Evolutionary conservation across 2,113 vertebrate genomes (phyloP).

Genomic region (Erythrocercus mccallii): DNA sequence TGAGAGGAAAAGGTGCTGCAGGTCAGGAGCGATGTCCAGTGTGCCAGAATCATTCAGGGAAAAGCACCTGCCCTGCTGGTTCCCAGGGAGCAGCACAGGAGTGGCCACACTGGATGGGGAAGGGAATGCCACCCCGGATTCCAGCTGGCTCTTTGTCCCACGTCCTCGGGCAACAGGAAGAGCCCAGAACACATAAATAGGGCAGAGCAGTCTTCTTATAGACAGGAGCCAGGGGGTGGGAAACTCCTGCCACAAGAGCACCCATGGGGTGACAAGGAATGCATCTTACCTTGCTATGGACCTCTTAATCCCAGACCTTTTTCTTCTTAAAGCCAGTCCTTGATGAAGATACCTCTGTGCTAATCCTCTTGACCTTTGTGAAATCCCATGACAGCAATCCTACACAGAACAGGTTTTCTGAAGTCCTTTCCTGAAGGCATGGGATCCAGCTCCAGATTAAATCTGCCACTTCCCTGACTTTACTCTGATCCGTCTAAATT

Average conservation of each 20-base stretch:
- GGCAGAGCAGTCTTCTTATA: rapidly evolving
- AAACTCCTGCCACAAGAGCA: neutral
- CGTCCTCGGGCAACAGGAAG: neutral
- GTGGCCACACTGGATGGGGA: neutral
- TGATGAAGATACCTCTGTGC: neutral
- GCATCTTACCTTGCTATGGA: neutral
- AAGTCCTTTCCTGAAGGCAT: neutral
- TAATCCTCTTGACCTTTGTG: neutral
- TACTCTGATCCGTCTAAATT: neutral
- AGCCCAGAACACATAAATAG: neutral
- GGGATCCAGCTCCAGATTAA: neutral
- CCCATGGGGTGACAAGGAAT: neutral
- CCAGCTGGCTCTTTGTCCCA: neutral
- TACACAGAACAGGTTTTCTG: neutral
- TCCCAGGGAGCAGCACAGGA: rapidly evolving
- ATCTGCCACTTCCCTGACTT: neutral
- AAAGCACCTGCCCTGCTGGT: neutral
- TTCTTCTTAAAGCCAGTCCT: neutral
- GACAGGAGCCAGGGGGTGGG: neutral
- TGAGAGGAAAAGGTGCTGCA: neutral
- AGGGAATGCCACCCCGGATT: neutral
- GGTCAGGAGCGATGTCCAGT: neutral
- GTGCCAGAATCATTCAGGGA: neutral
- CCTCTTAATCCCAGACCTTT: neutral
- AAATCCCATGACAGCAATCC: neutral